Percentiles rank a stretch among this genome's conserved stretches.
These are phyloP conservation scores for Hypomecis punctinalis DNA, from an alignment of 2,888 invertebrate genomes.

Conservation along the genomic window DNA sequence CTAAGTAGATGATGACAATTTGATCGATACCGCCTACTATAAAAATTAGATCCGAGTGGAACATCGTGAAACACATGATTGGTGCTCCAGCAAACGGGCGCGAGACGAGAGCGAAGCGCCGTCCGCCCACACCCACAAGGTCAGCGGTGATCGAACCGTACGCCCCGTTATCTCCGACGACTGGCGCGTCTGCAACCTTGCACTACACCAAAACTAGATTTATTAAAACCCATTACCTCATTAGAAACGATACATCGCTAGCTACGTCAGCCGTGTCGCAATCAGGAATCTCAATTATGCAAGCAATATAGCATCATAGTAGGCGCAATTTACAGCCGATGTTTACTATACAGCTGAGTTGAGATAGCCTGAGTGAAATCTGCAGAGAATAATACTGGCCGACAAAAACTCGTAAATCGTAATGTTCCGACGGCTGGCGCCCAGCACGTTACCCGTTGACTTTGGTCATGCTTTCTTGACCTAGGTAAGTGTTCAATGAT, in stretches of 20 bases:
- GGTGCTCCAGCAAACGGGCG: not conserved
- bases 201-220: slow-evolving; percentile 22
- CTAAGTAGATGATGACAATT: not conserved
- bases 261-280: slow-evolving; percentile 10
- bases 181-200: slow-evolving; percentile 45
- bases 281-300: slow-evolving; percentile 27
- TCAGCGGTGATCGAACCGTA: slow-evolving; percentile 17
- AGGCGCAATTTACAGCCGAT: slow-evolving; percentile 4
- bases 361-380: slow-evolving; percentile 39
- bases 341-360: slow-evolving; percentile 5
- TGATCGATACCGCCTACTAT: not conserved
- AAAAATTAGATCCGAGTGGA: not conserved
- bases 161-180: slow-evolving; percentile 56
- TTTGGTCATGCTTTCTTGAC: slow-evolving; percentile 58
- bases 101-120: not conserved
- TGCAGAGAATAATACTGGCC: slow-evolving; percentile 39
- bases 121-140: slow-evolving; percentile 11
- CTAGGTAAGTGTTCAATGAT: slow-evolving; percentile 49
- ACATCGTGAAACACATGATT: slow-evolving; percentile 1
- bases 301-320: slow-evolving; percentile 13
- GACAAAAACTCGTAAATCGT: slow-evolving; percentile 45
- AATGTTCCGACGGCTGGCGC: slow-evolving; percentile 6
- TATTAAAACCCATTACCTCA: slow-evolving; percentile 23
- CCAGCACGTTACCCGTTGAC: slow-evolving; percentile 42
- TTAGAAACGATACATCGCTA: slow-evolving; percentile 19